Percentiles rank a stretch among this genome's conserved stretches.
Conservation (phyloP, 1,140 invertebrate genomes). For the Calycopis cecrops region DNA sequence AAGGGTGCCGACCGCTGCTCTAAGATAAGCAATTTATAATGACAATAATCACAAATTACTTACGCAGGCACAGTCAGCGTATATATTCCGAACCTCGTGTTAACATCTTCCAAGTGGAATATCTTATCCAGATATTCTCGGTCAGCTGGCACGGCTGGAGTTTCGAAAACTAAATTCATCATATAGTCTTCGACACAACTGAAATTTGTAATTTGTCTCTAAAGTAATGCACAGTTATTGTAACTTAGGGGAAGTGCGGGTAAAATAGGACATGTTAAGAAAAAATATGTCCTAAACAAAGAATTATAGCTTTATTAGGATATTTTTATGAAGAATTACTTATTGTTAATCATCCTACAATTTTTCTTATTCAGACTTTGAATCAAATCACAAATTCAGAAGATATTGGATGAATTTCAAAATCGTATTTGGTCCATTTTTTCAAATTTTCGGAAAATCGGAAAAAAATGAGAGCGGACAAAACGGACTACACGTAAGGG, state of each 20-base stretch:
- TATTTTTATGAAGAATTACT: not conserved
- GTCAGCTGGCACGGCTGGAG: slow-evolving; percentile 52
- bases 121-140: slow-evolving; percentile 51
- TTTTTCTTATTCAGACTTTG: too few relatives aligned
- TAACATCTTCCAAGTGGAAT: slow-evolving; percentile 56
- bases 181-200: slow-evolving; percentile 69
- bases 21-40: too few relatives aligned
- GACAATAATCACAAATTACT: too few relatives aligned
- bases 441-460: too few relatives aligned
- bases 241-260: not conserved
- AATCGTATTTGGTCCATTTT: too few relatives aligned
- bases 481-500: too few relatives aligned
- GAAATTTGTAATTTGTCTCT: slow-evolving; percentile 13
- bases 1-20: too few relatives aligned
- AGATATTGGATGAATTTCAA: too few relatives aligned
- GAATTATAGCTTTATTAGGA: not conserved
- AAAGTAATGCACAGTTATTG: too few relatives aligned
- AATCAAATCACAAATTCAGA: too few relatives aligned
- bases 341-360: not conserved
- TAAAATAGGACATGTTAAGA: not conserved
- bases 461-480: too few relatives aligned
- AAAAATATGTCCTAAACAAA: not conserved
- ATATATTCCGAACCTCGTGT: slow-evolving; percentile 64
- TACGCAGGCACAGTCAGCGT: slow-evolving; percentile 62
- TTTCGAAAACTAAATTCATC: slow-evolving; percentile 64